phyloP scores from a whole-genome alignment of 2,888 invertebrate genomes.

The Sycophila texana region DNA sequence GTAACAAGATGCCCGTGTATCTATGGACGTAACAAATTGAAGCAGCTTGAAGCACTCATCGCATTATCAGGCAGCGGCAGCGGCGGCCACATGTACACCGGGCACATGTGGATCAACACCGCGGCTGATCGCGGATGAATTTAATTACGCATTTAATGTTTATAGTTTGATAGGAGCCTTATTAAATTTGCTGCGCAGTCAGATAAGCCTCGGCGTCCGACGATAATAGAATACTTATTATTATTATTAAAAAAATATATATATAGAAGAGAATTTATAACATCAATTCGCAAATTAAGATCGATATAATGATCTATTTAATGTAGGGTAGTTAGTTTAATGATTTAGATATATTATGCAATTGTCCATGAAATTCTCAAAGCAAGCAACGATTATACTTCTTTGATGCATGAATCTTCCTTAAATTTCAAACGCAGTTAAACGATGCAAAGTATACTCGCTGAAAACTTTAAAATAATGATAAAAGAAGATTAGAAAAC shows the following conservation, averaged over 20 bases:
- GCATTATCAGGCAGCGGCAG: slow-evolving; percentile 10
- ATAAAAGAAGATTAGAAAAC: too few species aligned
- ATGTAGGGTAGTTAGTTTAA: too few species aligned
- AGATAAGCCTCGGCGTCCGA: slow-evolving; percentile 2
- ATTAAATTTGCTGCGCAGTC: slow-evolving; percentile 25
- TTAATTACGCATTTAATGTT: slow-evolving; percentile 45
- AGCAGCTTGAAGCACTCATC: slow-evolving; percentile 19
- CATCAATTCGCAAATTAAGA: not conserved
- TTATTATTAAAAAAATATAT: too few species aligned
- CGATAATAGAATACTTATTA: not conserved
- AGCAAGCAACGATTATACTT: too few species aligned
- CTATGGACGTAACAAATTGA: slow-evolving; percentile 39
- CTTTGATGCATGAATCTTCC: too few species aligned
- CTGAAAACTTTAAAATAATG: too few species aligned
- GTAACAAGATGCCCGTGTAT: slow-evolving; percentile 18
- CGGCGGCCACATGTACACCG: not conserved
- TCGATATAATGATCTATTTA: too few species aligned
- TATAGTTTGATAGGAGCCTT: slow-evolving; percentile 32
- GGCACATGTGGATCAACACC: slow-evolving; percentile 37
- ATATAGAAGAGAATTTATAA: too few species aligned
- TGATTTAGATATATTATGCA: too few species aligned
- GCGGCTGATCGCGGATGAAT: slow-evolving; percentile 26
- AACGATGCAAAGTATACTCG: too few species aligned
- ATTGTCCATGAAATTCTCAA: too few species aligned
- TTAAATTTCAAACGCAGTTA: too few species aligned